Base-by-base conservation (phyloP, 1,140 invertebrate genomes). In the Augochlora pura region DNA sequence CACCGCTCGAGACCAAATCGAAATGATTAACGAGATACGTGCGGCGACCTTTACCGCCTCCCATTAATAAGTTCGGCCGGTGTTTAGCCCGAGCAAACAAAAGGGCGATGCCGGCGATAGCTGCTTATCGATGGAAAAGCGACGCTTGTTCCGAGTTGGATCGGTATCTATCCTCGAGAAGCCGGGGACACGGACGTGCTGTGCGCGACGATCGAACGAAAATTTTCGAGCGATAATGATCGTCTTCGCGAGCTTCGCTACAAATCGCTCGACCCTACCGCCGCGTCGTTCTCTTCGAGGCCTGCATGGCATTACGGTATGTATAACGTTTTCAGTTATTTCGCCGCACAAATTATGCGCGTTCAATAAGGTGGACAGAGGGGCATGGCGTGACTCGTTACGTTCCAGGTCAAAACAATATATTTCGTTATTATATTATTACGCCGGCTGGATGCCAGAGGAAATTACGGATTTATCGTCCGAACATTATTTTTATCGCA, bases 401-500 rank as follows among this genome's bases (percentile, higher is more conserved):
- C 88, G 81, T 91, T 91, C 82, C 91, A 91, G 90, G 91, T 91
- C 91, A 91, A 74, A 82, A 91, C 90, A 86, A 91, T 92, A 91
- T 91, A 91, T 91, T 91, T 91, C 78, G 85, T 89, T 89, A 91
- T 91, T 91, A 90, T 91, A 90, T 91, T 91, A 90, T 91, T 90
- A 91, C 81, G 80, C 71, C 67, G 59, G 83, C 67, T 68, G 82
- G 67, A 72, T 67, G 68, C 60, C 72, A 81, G 83, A 81, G 77
- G 86, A 78, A 76, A 80, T 85, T 80, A 75, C 67, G 72, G 89
- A 89, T 90, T 90, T 91, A 89, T 90, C 86, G 88, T 68, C 38
- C n/a, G 72, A 80, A 78, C 82, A 84, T 87, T 89, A 86, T 77
- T 83, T 80, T 80, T 84, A 79, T 84, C 71, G 60, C n/a, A 12